These are phyloP conservation scores for Netelia melanura DNA, from an alignment of 2,888 invertebrate genomes.

Conservation along the genomic window DNA sequence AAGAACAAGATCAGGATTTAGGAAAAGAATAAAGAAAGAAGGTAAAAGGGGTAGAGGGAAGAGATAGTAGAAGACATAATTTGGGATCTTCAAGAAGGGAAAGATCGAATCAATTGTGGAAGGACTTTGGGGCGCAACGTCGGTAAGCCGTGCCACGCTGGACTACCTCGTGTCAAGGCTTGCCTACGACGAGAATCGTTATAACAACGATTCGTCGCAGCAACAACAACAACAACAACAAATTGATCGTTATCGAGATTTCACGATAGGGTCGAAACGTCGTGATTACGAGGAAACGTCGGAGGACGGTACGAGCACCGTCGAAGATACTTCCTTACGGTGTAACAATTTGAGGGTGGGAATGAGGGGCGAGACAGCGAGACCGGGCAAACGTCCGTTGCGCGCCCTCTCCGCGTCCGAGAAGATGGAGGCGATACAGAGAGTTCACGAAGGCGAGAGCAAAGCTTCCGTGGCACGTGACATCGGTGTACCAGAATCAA, in stretches of 20 bases:
- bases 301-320: slow-evolving; percentile 69
- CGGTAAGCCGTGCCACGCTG: slow-evolving; percentile 66
- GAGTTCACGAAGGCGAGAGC: slow-evolving; percentile 94
- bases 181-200: slow-evolving; percentile 64
- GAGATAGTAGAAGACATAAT: not conserved
- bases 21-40: not conserved
- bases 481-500: slow-evolving; percentile 94
- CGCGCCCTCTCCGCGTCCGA: slow-evolving; percentile 91
- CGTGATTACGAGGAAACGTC: slow-evolving; percentile 69
- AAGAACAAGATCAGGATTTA: no score
- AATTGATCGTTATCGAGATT: not conserved
- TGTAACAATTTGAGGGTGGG: slow-evolving; percentile 44
- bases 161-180: slow-evolving; percentile 64
- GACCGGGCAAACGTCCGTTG: slow-evolving; percentile 91
- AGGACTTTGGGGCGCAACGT: slow-evolving; percentile 64
- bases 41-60: not conserved
- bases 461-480: slow-evolving; percentile 94
- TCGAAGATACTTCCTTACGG: slow-evolving; percentile 65
- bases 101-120: slow-evolving; percentile 62
- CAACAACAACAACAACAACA: not conserved
- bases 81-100: not conserved
- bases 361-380: slow-evolving; percentile 87
- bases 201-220: slow-evolving; percentile 17
- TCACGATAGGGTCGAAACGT: slow-evolving; percentile 55
- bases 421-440: slow-evolving; percentile 92